Conservation (phyloP, 1,140 invertebrate genomes). For the Andrena cerasifolii region DNA sequence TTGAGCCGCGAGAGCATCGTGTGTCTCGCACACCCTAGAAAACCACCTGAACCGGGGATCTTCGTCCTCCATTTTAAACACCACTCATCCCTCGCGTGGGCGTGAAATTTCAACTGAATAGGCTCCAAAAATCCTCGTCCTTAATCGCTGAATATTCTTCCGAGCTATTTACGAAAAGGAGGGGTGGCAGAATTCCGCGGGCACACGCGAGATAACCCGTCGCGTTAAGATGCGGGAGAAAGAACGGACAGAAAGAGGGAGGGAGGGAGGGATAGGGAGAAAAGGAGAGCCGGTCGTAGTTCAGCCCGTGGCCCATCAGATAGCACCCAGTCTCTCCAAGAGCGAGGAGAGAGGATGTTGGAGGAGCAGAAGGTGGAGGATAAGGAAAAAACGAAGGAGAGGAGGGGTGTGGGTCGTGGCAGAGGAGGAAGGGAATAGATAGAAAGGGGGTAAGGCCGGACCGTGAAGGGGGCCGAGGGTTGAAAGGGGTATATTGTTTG, state of each 20-base stretch:
- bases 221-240: constrained; percentile 8
- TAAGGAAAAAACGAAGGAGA: constrained; percentile 16
- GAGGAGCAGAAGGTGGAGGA: constrained; percentile 1
- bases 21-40: constrained; percentile 24
- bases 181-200: constrained; percentile 23
- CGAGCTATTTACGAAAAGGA: not conserved
- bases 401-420: not conserved
- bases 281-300: constrained; percentile 64
- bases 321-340: constrained; percentile 55
- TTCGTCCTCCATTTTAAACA: constrained; percentile 9
- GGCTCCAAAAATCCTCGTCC: not conserved
- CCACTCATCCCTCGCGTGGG: not conserved
- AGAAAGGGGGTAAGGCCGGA: constrained; percentile 40
- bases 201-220: constrained; percentile 46
- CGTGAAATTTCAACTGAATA: not conserved
- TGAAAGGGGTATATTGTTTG: constrained; percentile 79
- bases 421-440: constrained; percentile 30
- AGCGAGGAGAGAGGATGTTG: constrained; percentile 40
- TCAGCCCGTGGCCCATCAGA: constrained; percentile 73
- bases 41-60: constrained; percentile 1
- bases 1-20: not conserved
- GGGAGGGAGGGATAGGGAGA: constrained; percentile 23
- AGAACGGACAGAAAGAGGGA: constrained; percentile 38
- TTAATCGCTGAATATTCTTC: not conserved
- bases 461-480: constrained; percentile 48